Evolutionary conservation across 1,140 invertebrate genomes (phyloP).

Genomic region (Lanistes nyassanus): DNA sequence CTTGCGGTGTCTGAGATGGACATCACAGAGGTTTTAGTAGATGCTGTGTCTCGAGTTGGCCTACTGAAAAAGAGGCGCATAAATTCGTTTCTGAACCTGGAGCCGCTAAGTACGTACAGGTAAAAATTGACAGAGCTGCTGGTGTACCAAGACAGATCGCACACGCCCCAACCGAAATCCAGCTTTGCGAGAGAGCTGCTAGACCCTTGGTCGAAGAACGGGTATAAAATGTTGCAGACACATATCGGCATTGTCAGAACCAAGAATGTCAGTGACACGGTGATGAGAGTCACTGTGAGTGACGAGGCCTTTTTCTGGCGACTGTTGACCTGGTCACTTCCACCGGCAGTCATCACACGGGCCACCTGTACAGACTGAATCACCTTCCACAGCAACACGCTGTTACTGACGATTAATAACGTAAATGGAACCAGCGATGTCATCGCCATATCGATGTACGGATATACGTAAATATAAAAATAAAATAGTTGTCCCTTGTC

Average conservation of each 20-base stretch:
- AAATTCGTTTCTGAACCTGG: not conserved
- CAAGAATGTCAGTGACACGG: not conserved
- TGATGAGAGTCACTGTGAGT: not conserved
- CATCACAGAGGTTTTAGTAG: too few relatives aligned
- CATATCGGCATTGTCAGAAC: not conserved
- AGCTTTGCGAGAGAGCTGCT: too few relatives aligned
- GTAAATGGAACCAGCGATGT: constrained; percentile 17
- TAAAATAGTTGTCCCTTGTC: not conserved
- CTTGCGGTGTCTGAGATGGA: too few relatives aligned
- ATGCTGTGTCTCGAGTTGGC: too few relatives aligned
- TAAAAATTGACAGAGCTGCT: not conserved
- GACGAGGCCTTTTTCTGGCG: constrained; percentile 2
- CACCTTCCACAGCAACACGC: constrained; percentile 24
- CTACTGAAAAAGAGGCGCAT: not conserved
- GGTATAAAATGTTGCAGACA: not conserved
- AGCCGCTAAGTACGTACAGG: not conserved
- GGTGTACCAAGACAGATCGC: not conserved
- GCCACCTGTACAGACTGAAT: constrained; percentile 13
- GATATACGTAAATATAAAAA: constrained; percentile 5
- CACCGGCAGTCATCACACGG: not conserved
- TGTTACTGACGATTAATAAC: constrained; percentile 21
- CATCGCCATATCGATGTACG: constrained; percentile 17
- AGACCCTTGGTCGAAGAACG: not conserved
- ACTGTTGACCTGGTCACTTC: not conserved
- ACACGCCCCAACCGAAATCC: not conserved